Base-by-base conservation (phyloP, 2,888 invertebrate species). In the Apoda limacodes region DNA sequence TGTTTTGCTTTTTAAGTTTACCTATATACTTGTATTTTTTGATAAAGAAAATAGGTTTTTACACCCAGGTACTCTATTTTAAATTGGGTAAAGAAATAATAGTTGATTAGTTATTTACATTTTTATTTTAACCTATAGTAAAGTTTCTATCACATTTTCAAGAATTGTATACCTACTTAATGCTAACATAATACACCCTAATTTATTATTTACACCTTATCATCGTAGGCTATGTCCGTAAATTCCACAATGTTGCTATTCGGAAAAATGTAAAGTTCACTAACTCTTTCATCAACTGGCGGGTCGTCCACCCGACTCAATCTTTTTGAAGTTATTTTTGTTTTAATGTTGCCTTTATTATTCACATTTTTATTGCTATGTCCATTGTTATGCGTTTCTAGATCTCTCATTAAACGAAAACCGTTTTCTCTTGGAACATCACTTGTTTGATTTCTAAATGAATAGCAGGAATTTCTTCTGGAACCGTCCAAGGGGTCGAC, bases 171-270 rank as follows among this genome's bases (percentile, higher is more conserved):
- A n/a, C n/a, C n/a, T n/a, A n/a, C n/a, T n/a, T n/a, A n/a, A n/a
- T n/a, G n/a, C n/a, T n/a, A n/a, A n/a, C n/a, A n/a, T n/a, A n/a
- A n/a, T n/a, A 10, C n/a, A 22, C 36, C 32, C 40, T 39, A 42
- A 35, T 31, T 34, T 19, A 42, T 37, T 50, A 55, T 61, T 64
- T 61, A 78, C 49, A 80, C 72, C 60, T 69, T 76, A 46, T 78
- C 72, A 43, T 78, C 76, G 42, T 67, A 67, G 29, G 67, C 50
- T 47, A 69, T 56, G 55, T 78, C 74, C 42, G 71, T 75, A 37
- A 78, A 78, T 46, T 80, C 78, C 20, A 80, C 76, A 23, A 75
- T 65, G 37, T 67, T 68, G 43, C 78, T 76, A 36, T 76, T 76
- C 19, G 78, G 80, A 42, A 80, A 80, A 40, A 80, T 76, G 33